phyloP scores from a whole-genome alignment of 2,797 vertebrate species.

The Naso thynnoides region DNA sequence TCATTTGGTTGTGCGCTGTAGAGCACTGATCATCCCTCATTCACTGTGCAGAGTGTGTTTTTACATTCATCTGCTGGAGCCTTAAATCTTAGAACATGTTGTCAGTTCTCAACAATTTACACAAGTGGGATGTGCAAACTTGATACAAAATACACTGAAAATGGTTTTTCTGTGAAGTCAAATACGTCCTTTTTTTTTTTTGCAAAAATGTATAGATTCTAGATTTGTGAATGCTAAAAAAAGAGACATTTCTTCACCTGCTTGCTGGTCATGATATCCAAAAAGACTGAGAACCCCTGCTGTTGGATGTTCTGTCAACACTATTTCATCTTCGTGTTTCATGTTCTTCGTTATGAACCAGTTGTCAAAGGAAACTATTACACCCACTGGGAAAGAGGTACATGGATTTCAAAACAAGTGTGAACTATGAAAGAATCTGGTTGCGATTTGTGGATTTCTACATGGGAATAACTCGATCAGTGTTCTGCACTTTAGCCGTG shows the following conservation, averaged over 20 bases:
- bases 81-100: neutral
- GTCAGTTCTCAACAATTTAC: neutral
- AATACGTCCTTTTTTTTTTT: too few species aligned
- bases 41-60: neutral
- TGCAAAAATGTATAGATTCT: slow-evolving; percentile 1
- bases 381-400: slow-evolving; percentile 4
- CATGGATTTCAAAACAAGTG: slow-evolving; percentile 40
- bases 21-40: slow-evolving; percentile 1
- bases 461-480: slow-evolving; percentile 10
- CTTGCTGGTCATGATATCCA: neutral
- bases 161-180: neutral
- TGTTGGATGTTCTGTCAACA: slow-evolving; percentile 17
- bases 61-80: neutral
- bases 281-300: neutral
- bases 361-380: slow-evolving; percentile 26
- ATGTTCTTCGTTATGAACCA: slow-evolving; percentile 24
- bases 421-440: slow-evolving; percentile 21
- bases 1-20: neutral
- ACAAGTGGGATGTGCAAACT: neutral
- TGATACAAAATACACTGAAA: neutral
- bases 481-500: slow-evolving; percentile 1
- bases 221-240: neutral
- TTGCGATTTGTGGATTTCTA: slow-evolving; percentile 19
- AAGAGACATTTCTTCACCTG: neutral
- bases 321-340: slow-evolving; percentile 25